A percentile compares a stretch with the other conserved stretches of the same genome.
phyloP scores from a whole-genome alignment of 2,113 vertebrate genomes.

The Notarius lentiginosus region DNA sequence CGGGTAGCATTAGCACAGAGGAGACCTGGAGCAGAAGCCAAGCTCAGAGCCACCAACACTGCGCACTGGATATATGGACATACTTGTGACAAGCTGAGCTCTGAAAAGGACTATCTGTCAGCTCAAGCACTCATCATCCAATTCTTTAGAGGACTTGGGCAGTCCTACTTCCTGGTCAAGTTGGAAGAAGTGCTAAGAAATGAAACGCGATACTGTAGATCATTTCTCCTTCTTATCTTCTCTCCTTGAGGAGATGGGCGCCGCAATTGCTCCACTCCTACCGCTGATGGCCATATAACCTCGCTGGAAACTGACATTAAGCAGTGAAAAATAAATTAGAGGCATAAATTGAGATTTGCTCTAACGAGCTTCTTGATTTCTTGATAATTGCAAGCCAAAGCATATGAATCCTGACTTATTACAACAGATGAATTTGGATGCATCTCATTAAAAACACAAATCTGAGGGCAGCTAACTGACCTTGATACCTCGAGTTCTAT shows the following conservation, averaged over 20 bases:
- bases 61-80: constrained; percentile 60
- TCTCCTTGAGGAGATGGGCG: constrained; percentile 39
- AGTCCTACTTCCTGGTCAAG: background rate
- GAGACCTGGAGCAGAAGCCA: constrained; percentile 59
- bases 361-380: constrained; percentile 31
- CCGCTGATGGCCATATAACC: constrained; percentile 32
- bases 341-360: constrained; percentile 31
- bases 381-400: constrained; percentile 18
- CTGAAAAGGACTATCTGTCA: constrained; percentile 56
- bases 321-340: constrained; percentile 34
- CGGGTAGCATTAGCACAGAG: constrained; percentile 58
- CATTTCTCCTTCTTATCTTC: constrained; percentile 45
- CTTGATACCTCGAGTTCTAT: constrained; percentile 36
- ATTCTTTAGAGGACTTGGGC: constrained; percentile 5
- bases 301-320: constrained; percentile 41
- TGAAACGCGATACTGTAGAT: background rate
- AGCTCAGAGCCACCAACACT: constrained; percentile 63
- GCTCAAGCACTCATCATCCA: background rate
- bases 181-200: background rate
- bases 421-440: constrained; percentile 4
- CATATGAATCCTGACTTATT: constrained; percentile 28
- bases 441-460: constrained; percentile 12
- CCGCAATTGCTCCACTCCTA: constrained; percentile 37
- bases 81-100: constrained; percentile 57
- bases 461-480: constrained; percentile 32